These are phyloP conservation scores for Campoletis raptor DNA, from an alignment of 2,888 invertebrate genomes.

Conservation along the genomic window DNA sequence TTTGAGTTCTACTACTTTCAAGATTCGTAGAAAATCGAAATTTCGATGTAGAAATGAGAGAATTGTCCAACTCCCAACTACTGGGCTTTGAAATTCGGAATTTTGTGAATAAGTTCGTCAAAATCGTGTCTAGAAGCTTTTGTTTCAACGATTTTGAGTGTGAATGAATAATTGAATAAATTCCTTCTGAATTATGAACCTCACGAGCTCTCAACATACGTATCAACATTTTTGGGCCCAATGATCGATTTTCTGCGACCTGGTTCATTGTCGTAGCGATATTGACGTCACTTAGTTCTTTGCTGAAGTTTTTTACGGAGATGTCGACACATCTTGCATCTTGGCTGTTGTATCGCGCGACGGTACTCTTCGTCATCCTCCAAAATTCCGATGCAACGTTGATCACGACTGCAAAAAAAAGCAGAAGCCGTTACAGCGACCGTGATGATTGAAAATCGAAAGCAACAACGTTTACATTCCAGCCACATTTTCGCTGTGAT, in stretches of 20 bases:
- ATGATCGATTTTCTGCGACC: background rate
- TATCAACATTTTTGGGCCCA: background rate
- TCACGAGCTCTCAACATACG: background rate
- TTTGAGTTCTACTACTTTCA: background rate
- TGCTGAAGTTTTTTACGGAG: background rate
- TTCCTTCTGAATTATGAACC: background rate
- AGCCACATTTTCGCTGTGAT: too few relatives aligned
- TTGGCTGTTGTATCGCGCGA: background rate
- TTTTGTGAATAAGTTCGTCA: background rate
- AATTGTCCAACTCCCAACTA: background rate
- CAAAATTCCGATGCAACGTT: slow-evolving; percentile 4
- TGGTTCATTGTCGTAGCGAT: background rate
- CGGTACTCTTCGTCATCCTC: background rate
- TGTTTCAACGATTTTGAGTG: too few relatives aligned
- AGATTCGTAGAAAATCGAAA: background rate
- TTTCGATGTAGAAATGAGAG: background rate
- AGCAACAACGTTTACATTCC: too few relatives aligned
- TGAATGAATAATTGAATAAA: background rate
- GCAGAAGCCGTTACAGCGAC: background rate
- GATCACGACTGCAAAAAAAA: background rate
- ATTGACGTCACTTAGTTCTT: background rate
- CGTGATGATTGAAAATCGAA: background rate
- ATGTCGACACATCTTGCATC: background rate
- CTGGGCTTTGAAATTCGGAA: background rate
- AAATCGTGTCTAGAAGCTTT: too few relatives aligned